Conservation (phyloP, 2,797 vertebrate species). For the Neostethus bicornis region DNA sequence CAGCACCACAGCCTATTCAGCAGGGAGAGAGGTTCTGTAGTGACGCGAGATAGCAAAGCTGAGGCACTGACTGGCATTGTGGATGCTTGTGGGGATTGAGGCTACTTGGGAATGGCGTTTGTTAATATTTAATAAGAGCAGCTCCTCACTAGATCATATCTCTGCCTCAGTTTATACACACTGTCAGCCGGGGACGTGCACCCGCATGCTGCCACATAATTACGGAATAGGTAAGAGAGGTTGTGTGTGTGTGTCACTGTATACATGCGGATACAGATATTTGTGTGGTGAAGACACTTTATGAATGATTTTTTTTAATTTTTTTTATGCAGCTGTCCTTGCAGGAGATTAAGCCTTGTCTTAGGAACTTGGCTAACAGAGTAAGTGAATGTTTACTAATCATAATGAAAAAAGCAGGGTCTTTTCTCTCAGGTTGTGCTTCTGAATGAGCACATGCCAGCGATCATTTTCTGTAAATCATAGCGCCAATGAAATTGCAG, state of each 20-base stretch:
- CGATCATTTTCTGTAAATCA: constrained; percentile 57
- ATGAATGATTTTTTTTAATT: constrained; percentile 35
- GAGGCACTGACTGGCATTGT: constrained; percentile 67
- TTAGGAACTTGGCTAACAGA: constrained; percentile 47
- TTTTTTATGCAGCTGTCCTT: constrained; percentile 36
- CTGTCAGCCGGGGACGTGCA: constrained; percentile 73
- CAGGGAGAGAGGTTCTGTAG: constrained; percentile 70
- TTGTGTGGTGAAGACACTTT: constrained; percentile 34
- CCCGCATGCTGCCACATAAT: constrained; percentile 72
- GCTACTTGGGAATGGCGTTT: constrained; percentile 79
- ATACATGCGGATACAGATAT: constrained; percentile 28
- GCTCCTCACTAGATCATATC: constrained; percentile 80
- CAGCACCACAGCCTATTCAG: constrained; percentile 73
- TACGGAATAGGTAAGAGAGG: constrained; percentile 58
- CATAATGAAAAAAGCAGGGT: constrained; percentile 41
- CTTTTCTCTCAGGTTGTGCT: constrained; percentile 35
- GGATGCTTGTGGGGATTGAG: constrained; percentile 77
- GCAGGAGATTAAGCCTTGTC: constrained; percentile 35
- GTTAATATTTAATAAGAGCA: constrained; percentile 85
- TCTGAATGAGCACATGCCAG: constrained; percentile 30
- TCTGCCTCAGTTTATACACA: constrained; percentile 75
- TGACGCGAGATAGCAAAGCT: constrained; percentile 65
- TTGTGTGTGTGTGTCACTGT: constrained; percentile 43
- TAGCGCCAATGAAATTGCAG: constrained; percentile 53
- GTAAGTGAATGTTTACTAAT: constrained; percentile 56